Conservation (phyloP, 2,797 vertebrate species). For the Nannoperca australis region DNA sequence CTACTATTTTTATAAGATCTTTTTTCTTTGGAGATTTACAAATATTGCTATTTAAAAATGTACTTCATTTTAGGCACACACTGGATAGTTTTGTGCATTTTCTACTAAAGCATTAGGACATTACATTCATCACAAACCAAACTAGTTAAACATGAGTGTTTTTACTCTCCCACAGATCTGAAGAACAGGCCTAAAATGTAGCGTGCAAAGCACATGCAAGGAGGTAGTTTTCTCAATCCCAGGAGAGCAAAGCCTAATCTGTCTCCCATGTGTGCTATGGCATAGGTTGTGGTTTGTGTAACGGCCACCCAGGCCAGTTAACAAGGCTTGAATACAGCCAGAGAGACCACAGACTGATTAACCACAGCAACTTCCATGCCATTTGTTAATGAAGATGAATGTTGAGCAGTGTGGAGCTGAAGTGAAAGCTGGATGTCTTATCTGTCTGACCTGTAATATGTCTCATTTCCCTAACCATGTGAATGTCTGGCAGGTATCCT, state of each 20-base stretch:
- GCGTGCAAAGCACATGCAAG: constrained; percentile 71
- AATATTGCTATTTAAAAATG: neutral
- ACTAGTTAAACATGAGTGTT: constrained; percentile 38
- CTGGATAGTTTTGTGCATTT: neutral
- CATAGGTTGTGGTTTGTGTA: constrained; percentile 72
- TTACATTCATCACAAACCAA: neutral
- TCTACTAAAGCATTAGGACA: neutral
- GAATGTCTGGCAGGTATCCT: constrained; percentile 91
- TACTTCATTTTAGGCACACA: neutral
- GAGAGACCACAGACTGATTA: constrained; percentile 75
- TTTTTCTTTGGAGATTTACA: constrained; percentile 1
- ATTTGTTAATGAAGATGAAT: constrained; percentile 75
- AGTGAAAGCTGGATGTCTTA: constrained; percentile 61
- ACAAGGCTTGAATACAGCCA: constrained; percentile 73
- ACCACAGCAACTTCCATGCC: constrained; percentile 68
- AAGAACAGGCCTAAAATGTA: constrained; percentile 60
- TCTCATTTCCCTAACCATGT: constrained; percentile 45
- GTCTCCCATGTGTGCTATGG: constrained; percentile 77
- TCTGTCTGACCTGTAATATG: constrained; percentile 40
- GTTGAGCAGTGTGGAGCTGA: constrained; percentile 40
- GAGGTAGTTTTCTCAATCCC: constrained; percentile 67
- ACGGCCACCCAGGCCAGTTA: constrained; percentile 80
- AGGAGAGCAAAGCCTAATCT: constrained; percentile 71
- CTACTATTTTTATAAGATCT: constrained; percentile 2
- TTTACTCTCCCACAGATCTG: constrained; percentile 47